Conservation (phyloP, 2,888 invertebrate species). For the Rhagonycha fulva region DNA sequence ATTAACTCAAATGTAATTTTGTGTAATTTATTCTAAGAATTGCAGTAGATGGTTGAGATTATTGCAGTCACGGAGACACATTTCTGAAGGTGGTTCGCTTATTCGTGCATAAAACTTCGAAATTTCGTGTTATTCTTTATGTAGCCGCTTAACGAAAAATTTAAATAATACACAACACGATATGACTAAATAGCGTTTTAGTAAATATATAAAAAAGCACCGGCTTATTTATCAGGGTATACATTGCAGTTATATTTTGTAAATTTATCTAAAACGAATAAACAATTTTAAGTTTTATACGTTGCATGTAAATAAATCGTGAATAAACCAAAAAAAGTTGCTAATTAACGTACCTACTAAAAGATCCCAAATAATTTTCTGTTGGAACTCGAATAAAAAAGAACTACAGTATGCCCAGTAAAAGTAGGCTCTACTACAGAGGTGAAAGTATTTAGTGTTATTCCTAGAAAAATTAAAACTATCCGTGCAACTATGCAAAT, state of each 20-base stretch:
- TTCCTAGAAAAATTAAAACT: too few relatives aligned
- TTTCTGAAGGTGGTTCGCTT: constrained; percentile 25
- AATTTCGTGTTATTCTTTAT: constrained; percentile 25
- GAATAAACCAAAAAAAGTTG: too few relatives aligned
- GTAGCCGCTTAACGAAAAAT: constrained; percentile 23
- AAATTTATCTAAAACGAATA: not conserved
- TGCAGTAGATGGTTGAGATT: not conserved
- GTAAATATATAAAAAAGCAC: not conserved
- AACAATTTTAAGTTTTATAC: too few relatives aligned
- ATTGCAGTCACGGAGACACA: constrained; percentile 26
- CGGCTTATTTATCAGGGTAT: not conserved
- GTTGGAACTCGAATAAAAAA: too few relatives aligned
- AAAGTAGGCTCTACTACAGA: too few relatives aligned
- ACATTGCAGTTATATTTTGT: not conserved
- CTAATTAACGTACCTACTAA: too few relatives aligned
- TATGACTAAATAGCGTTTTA: not conserved
- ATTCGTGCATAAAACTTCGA: constrained; percentile 29
- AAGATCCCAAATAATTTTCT: too few relatives aligned
- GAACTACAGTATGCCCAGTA: too few relatives aligned
- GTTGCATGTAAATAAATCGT: too few relatives aligned
- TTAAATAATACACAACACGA: constrained; percentile 26
- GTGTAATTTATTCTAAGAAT: not conserved
- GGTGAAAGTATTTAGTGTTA: too few relatives aligned
- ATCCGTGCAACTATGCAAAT: too few relatives aligned
- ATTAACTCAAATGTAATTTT: not conserved